Base-by-base conservation (phyloP, 2,888 invertebrate species). In the Sphaerophoria rueppellii region DNA sequence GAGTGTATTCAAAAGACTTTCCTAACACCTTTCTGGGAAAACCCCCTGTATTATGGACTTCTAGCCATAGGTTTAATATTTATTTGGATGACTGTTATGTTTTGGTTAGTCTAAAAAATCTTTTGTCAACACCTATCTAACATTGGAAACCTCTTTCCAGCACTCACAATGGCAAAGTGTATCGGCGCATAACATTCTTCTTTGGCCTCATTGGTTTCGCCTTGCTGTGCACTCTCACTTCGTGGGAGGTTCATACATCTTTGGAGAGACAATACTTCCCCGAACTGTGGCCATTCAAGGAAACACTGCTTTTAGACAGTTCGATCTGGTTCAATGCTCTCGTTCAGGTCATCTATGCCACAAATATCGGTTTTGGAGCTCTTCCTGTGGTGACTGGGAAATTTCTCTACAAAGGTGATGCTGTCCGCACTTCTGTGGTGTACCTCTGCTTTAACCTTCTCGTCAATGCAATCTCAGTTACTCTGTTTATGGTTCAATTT, bases 391-490 rank as follows among this genome's bases (percentile, higher is more conserved):
- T 92, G n/a, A 92, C 92, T 0, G 92, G 92, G 4, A 92, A 92
- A 87, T 92, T 92, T 86, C 88, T 92, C 34, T 91, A 92, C 83
- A 92, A 92, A 87, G 91, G 91, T 35, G 92, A 92, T 81, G 92
- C 92, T 0, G 91, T 92, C 37, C 88, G 91, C 65, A 92, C 92
- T 16, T 91, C 92, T 0, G 88, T 91, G 48, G 90, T 92, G 9
- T 92, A 92, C 65, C 88, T 92, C n/a, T 92, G 91, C 87, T 92
- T 92, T 70, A 92, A 92, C 88, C 86, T 92, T 71, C 88, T 92
- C 69, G 88, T 92, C 76, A 91, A 90, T 86, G 91, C 91, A 48
- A 89, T 92, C 40, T 89, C 91, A 32, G 91, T 91, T n/a, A 91
- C 91, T 5, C 87, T 91, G 46, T 92, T 91, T 80, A 90, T 92